These are phyloP conservation scores for Ciconia stormi DNA, from an alignment of 2,113 vertebrate genomes.

Conservation along the genomic window DNA sequence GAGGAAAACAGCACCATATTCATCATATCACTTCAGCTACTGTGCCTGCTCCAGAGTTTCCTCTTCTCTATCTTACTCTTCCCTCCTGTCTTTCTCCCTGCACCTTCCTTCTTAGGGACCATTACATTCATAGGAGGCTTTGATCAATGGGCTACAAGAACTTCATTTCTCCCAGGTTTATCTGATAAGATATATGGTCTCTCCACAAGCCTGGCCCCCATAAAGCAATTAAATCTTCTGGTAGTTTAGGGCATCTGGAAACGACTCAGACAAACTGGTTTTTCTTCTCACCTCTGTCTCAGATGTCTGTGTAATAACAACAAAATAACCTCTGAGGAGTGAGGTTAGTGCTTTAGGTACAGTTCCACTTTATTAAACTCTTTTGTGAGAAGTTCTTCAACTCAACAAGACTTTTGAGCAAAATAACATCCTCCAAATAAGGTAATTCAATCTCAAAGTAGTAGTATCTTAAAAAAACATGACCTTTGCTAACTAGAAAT, in stretches of 20 bases:
- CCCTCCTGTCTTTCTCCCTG: background rate
- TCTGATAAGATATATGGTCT: background rate
- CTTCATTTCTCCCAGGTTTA: background rate
- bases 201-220: background rate
- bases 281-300: constrained; percentile 48
- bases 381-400: background rate
- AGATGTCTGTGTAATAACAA: constrained; percentile 33
- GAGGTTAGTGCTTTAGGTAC: background rate
- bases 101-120: background rate
- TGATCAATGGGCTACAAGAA: background rate
- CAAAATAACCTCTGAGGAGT: constrained; percentile 5
- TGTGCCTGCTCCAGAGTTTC: background rate
- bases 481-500: background rate
- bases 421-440: background rate
- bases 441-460: background rate
- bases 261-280: constrained; percentile 45
- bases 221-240: constrained; percentile 29
- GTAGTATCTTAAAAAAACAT: background rate
- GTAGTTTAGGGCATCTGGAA: constrained; percentile 2
- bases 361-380: background rate
- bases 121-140: background rate
- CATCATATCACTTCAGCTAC: background rate
- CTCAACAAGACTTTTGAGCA: background rate
- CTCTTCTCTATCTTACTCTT: background rate
- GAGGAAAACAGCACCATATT: background rate